Evolutionary conservation across 2,113 vertebrate genomes (phyloP), one percentile per base, ranked within the genome.

Genomic region (Apus apus): DNA sequence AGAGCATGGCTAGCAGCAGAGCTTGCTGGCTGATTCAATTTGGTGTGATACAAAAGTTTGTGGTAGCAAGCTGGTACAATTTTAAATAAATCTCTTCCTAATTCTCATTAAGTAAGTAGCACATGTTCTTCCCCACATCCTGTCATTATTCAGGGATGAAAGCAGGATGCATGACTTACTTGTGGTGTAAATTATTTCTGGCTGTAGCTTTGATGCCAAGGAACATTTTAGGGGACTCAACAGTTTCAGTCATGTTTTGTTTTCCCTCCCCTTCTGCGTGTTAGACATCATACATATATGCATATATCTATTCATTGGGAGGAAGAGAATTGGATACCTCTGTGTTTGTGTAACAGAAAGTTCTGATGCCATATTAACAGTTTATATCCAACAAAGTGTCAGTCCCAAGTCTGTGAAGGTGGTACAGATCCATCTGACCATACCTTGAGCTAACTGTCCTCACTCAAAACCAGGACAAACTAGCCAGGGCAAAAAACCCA

Each of bases 151-250:
- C 60, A 71, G 34, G 26, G 38, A 45, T 40, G 16, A 77, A 90
- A 91, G 34, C 64, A 83, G 78, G 48, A 67, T 77, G 34, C 13
- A 80, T 87, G 64, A 89, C 58, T 89, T 71, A 87, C 17, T 81
- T 36, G 13, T 22, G 86, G 46, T 22, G 23, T 51, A 82, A 92
- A 89, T 84, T 94, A 75, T 77, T 93, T 96, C 83, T 67, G 38
- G 25, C 30, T 86, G 12, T 53, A 36, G 10, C 57, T 89, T 92
- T 93, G 68, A 68, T 57, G 68, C 11, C 50, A 29, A 61, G 18
- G 4, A 92, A 78, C 19, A 56, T 85, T 90, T 83, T 77, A 85
- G 77, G 56, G 71, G 48, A 66, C 34, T 74, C 22, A 58, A 88
- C 36, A 80, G 4, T 74, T 85, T 90, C 72, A 60, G 17, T 74